Evolutionary conservation across 23 tunicate species (phyloP).

Genomic region (Trididemnum clinides): DNA sequence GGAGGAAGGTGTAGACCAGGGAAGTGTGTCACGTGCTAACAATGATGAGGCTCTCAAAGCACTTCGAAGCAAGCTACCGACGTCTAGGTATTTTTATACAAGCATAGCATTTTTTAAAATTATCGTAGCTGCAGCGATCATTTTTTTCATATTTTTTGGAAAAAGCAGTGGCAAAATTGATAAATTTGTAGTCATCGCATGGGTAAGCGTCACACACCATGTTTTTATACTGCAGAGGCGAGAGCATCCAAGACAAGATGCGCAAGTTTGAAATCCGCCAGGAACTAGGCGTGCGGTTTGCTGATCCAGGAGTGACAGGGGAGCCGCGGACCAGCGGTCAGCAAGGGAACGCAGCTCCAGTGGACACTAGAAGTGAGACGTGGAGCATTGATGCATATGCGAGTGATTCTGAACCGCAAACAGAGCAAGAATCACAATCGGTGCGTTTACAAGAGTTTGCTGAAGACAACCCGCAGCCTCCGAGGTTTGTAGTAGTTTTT

Average conservation of each 20-base stretch:
- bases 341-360: constrained; percentile 1
- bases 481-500: too few relatives aligned
- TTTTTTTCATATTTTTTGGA: too few relatives aligned
- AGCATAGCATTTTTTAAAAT: too few relatives aligned
- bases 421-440: constrained; percentile 74
- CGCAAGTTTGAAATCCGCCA: constrained; percentile 95
- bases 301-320: constrained; percentile 74
- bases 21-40: constrained; percentile 77
- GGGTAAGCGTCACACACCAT: neutral
- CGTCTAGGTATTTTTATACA: constrained; percentile 66
- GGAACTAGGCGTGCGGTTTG: constrained; percentile 86
- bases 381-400: constrained; percentile 99
- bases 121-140: too few relatives aligned
- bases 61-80: constrained; percentile 84
- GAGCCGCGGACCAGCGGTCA: constrained; percentile 38
- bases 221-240: constrained; percentile 26
- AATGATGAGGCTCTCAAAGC: constrained; percentile 97
- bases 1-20: constrained; percentile 74
- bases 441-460: constrained; percentile 76
- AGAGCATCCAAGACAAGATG: constrained; percentile 98
- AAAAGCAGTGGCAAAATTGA: neutral
- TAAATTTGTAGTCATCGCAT: neutral
- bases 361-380: constrained; percentile 86
- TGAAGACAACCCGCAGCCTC: constrained; percentile 73
- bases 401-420: constrained; percentile 80